These are phyloP conservation scores for Atlantisia rogersi DNA, from an alignment of 2,113 vertebrate species.

Conservation along the genomic window DNA sequence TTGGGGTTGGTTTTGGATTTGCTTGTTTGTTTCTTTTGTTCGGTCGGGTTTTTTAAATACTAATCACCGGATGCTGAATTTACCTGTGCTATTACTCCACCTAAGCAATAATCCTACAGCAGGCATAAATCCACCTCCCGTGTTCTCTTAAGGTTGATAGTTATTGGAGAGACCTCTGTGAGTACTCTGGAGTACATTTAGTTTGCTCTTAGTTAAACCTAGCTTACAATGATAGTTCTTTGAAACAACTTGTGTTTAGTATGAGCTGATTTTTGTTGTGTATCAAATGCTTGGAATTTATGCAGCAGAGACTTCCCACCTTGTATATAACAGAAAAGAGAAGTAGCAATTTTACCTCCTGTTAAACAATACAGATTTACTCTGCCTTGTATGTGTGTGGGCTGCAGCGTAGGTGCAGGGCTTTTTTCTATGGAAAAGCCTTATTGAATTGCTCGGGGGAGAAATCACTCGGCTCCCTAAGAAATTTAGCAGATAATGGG, in stretches of 20 bases:
- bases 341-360: conserved; percentile 25
- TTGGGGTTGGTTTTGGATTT: too few species aligned
- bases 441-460: not conserved
- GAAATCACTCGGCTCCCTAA: not conserved
- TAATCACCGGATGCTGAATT: not conserved
- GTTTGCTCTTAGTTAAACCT: not conserved
- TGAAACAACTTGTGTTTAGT: conserved; percentile 11
- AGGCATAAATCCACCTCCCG: not conserved
- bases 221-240: not conserved
- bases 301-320: not conserved
- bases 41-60: not conserved
- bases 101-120: not conserved
- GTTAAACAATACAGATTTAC: conserved; percentile 20
- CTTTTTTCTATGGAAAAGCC: not conserved
- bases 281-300: conserved; percentile 30
- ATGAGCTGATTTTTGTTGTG: conserved; percentile 13
- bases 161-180: not conserved
- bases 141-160: not conserved
- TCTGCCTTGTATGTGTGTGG: not conserved
- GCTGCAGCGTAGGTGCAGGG: not conserved
- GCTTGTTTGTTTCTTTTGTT: not conserved
- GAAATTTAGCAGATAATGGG: not conserved
- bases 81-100: not conserved
- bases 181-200: not conserved
- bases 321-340: not conserved